Evolutionary conservation across 2,888 invertebrate species (phyloP).

Genomic region (Sycophila texana): DNA sequence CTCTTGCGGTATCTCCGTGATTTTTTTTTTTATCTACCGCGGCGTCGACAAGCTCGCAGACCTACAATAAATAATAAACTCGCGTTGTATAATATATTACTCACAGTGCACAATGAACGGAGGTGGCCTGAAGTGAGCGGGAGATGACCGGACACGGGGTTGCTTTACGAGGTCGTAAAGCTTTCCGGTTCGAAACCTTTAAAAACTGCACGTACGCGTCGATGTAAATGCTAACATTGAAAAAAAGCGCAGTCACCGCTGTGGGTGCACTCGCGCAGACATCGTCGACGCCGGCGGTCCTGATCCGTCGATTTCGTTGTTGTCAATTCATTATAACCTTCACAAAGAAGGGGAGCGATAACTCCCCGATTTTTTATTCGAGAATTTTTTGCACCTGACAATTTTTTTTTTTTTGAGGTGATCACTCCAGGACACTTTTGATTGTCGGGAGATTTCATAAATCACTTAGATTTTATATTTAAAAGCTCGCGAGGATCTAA

Average conservation of each 20-base stretch:
- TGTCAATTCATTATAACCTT: constrained; percentile 13
- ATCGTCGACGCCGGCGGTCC: background rate
- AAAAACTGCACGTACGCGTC: constrained; percentile 60
- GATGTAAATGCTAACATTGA: constrained; percentile 57
- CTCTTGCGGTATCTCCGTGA: background rate
- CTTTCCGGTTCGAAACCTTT: constrained; percentile 60
- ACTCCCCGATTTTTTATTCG: background rate
- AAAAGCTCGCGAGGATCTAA: no score
- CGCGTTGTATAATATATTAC: constrained; percentile 56
- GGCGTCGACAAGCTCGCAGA: constrained; percentile 25
- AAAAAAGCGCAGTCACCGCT: constrained; percentile 43
- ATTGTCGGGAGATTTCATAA: no score
- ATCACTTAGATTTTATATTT: no score
- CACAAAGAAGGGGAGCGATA: constrained; percentile 17
- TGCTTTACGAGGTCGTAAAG: constrained; percentile 65
- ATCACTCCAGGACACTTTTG: no score
- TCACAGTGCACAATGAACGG: constrained; percentile 45
- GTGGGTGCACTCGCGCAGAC: background rate
- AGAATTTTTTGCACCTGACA: no score
- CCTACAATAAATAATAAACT: constrained; percentile 57
- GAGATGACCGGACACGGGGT: constrained; percentile 49
- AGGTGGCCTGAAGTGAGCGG: constrained; percentile 14
- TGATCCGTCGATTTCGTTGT: background rate
- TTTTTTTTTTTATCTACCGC: constrained; percentile 11
- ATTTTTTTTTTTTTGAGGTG: no score